Evolutionary conservation across 2,888 invertebrate species (phyloP), one percentile per base, ranked within the genome.

Genomic region (Ptycholaimellus sp.): DNA sequence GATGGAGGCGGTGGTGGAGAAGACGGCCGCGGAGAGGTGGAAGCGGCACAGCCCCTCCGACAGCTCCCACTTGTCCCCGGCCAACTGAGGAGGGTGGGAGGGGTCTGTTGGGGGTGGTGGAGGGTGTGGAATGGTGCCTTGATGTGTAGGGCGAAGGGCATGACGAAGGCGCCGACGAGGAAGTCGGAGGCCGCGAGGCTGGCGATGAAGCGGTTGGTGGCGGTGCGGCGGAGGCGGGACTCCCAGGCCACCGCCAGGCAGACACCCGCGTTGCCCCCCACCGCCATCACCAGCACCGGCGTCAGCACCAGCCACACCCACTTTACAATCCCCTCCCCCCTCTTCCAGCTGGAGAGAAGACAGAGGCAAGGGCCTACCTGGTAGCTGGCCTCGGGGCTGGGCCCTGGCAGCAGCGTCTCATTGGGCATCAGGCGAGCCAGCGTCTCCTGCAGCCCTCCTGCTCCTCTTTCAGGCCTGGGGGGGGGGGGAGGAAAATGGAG

Each of bases 1-100:
- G n/a, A 50, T 50, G 7, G 47, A 47, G 3, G 50, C 50, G 6
- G 50, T 49, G 1, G 48, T 49, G 13, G 48, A 47, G 38, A 48
- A 49, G 7, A 50, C 50, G 20, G 46, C 46, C 6, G 45, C 38
- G 9, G 46, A 46, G 25, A 49, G 33, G 30, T 50, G 47, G 27
- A 49, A 43, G 33, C 46, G 46, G 36, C 50, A 50, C 43, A 43
- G 45, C 3, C 43, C 40, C 35, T 43, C 40, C 9, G 46, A 46
- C 9, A 50, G 42, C 2, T 44, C 41, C 50, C 50, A 50, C 22
- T 42, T 36, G 37, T 49, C 46, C 19, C 43, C 41, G 39, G 48
- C 46, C 30, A 50, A 41, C 44, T 47, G 39, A 20, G 35, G 27
- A 29, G 14, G 17, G 29, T 9, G 29, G 29, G 17, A 29, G 14